Evolutionary conservation across 2,113 vertebrate genomes (phyloP), one percentile per base, ranked within the genome.

Genomic region (Pteronura brasiliensis): DNA sequence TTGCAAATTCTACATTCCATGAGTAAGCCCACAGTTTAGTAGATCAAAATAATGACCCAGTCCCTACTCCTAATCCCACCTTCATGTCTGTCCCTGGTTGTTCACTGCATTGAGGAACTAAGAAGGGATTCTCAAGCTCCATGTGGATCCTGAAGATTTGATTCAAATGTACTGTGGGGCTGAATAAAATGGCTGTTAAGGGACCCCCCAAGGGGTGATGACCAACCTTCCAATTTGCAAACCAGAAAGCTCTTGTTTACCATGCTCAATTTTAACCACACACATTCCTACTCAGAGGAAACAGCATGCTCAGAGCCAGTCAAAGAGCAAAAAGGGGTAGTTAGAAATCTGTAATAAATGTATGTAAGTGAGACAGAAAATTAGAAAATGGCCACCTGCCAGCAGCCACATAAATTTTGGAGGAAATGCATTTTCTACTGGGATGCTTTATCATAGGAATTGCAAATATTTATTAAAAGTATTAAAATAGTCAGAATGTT

Each of bases 401-500:
- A 99, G 98, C 98, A 98, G 98, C 95, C 98, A 98, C 98, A 99
- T 99, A 99, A 98, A 99, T 99, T 99, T 98, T 97, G 97, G 98
- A 99, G 97, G 97, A 97, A 97, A 98, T 98, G 98, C 95, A 98
- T 98, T 99, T 98, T 98, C 98, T 98, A 97, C 98, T 98, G 95
- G 97, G 98, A 98, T 98, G 96, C 96, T 89, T 99, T 99, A 99
- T 98, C 98, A 98, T 98, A 99, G 97, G 98, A 98, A 99, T 98
- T 98, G 98, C 98, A 99, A 99, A 99, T 99, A 99, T 99, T 99
- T 99, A 99, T 99, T 99, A 99, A 99, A 98, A 99, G 98, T 98
- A 99, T 99, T 99, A 98, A 99, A 99, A 98, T 98, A 97, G 98
- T 98, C 96, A 98, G 98, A 98, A 99, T 99, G 98, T 99, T 99